Conservation (phyloP, 2,113 vertebrate species). For the Gnathonemus echidnorhynchus region DNA sequence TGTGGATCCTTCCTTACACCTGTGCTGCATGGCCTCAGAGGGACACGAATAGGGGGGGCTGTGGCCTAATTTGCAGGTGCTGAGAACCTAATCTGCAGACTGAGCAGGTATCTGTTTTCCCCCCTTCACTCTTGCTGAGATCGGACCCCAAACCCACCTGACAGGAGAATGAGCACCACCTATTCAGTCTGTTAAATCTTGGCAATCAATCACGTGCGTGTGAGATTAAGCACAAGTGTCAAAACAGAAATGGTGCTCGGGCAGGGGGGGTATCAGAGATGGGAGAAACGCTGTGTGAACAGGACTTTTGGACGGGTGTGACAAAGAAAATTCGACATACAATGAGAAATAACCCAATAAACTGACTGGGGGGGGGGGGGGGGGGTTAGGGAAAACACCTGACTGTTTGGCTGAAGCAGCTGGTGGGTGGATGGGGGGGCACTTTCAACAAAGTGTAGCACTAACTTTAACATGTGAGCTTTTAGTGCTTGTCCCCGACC, state of each 20-base stretch:
- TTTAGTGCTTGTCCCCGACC: not conserved
- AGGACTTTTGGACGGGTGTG: constrained; percentile 39
- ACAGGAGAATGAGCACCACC: not conserved
- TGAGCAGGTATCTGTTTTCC: constrained; percentile 48
- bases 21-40: constrained; percentile 49
- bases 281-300: constrained; percentile 32
- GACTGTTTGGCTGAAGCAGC: not conserved
- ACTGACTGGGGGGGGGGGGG: constrained; percentile 33
- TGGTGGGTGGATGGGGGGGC: not conserved
- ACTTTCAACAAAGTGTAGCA: not conserved
- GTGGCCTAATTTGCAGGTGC: constrained; percentile 55
- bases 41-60: constrained; percentile 38
- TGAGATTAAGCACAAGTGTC: constrained; percentile 67
- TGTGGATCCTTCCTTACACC: constrained; percentile 54
- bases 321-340: constrained; percentile 7
- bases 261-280: not conserved
- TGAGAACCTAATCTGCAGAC: constrained; percentile 61
- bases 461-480: not conserved
- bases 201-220: constrained; percentile 72
- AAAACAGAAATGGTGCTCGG: constrained; percentile 67
- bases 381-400: constrained; percentile 22
- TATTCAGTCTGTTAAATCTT: constrained; percentile 32
- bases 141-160: constrained; percentile 20
- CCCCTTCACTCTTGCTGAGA: constrained; percentile 23
- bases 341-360: not conserved